phyloP scores from a whole-genome alignment of 1,140 invertebrate genomes.

The Mycetomoellerius zeteki region DNA sequence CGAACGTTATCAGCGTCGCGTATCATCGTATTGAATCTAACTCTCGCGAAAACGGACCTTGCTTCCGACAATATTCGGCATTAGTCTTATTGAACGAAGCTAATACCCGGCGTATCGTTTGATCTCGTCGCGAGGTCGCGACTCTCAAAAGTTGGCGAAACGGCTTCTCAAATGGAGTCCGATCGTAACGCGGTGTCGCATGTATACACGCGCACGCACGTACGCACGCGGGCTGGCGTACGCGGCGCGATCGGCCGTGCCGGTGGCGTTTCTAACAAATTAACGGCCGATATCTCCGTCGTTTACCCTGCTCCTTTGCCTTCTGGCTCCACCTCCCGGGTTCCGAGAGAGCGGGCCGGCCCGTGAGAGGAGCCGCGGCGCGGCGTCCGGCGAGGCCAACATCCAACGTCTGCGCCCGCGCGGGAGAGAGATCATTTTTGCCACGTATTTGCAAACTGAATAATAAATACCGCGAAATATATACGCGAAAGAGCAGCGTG shows the following conservation, averaged over 20 bases:
- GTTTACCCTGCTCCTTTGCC: constrained; percentile 72
- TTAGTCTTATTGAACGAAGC: background rate
- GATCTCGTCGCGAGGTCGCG: background rate
- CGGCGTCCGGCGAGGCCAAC: constrained; percentile 33
- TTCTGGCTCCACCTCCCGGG: constrained; percentile 80
- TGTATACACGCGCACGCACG: background rate
- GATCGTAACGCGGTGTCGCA: constrained; percentile 17
- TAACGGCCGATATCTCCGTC: constrained; percentile 80
- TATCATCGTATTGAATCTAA: background rate
- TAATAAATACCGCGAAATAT: constrained; percentile 85
- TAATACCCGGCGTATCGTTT: background rate
- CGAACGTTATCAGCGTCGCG: background rate
- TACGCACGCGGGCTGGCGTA: background rate
- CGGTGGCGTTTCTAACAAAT: constrained; percentile 85
- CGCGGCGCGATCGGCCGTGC: constrained; percentile 71
- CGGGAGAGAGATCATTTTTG: constrained; percentile 85
- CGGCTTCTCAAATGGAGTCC: background rate
- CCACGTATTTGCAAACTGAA: constrained; percentile 87
- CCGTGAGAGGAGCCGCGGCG: constrained; percentile 35
- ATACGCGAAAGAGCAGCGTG: constrained; percentile 83
- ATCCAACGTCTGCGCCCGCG: constrained; percentile 52
- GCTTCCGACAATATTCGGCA: background rate
- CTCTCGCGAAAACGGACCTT: background rate
- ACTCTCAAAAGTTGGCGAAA: background rate
- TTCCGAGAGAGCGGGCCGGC: constrained; percentile 24